A percentile compares a stretch with the other conserved stretches of the same genome.
Evolutionary conservation across 2,113 vertebrate species (phyloP).

Genomic region (Cavia porcellus): DNA sequence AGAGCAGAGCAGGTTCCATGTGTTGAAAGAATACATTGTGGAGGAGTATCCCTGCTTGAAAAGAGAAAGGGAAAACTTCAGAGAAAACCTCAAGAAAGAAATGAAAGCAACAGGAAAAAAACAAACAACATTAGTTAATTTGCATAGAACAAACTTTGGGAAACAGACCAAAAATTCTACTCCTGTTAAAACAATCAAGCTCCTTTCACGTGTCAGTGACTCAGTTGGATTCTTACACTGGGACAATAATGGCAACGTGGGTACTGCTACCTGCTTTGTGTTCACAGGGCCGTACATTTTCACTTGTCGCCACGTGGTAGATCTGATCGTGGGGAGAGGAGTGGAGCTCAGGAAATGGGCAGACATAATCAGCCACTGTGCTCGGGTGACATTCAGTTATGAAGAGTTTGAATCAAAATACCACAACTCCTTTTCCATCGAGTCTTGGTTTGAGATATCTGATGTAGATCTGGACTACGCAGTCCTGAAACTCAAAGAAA

Average conservation of each 20-base stretch:
- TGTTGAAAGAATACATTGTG: background rate
- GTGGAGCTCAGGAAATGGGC: background rate
- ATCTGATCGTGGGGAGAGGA: rapidly evolving
- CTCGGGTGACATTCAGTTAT: slow-evolving; percentile 65
- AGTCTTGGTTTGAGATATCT: slow-evolving; percentile 63
- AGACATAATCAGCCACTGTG: background rate
- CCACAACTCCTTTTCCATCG: background rate
- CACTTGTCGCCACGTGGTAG: slow-evolving; percentile 74
- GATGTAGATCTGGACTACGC: slow-evolving; percentile 33
- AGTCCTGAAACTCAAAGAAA: slow-evolving; percentile 67
- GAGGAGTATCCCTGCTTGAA: slow-evolving; percentile 38
- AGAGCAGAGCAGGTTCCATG: rapidly evolving
- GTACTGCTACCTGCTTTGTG: slow-evolving; percentile 73
- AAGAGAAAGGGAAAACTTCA: slow-evolving; percentile 39
- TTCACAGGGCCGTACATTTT: slow-evolving; percentile 30
- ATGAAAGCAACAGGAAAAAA: background rate
- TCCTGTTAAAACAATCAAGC: background rate
- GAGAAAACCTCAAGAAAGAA: background rate
- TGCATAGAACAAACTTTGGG: background rate
- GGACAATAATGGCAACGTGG: rapidly evolving
- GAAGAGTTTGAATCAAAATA: rapidly evolving
- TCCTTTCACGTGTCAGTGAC: background rate
- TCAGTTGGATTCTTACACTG: slow-evolving; percentile 64
- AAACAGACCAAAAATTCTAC: slow-evolving; percentile 47
- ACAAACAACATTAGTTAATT: background rate